Base-by-base conservation (phyloP, 2,797 vertebrate genomes). In the Anas flavirostris region DNA sequence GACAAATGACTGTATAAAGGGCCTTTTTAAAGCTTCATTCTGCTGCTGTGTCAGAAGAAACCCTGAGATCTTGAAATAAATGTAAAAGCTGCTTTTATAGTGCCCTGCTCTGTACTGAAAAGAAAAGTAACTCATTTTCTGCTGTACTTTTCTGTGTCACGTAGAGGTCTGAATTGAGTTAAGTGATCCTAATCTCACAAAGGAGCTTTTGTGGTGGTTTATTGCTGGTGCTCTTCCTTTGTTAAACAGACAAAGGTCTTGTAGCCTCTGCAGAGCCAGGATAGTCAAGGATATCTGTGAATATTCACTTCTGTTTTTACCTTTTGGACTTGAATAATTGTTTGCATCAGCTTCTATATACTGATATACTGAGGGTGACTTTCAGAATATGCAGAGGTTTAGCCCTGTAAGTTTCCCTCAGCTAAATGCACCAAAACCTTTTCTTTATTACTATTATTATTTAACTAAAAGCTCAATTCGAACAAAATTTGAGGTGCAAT, bases 81-180 rank as follows among this genome's bases (percentile, higher is more conserved):
- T 91, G 77, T 94, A 91, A 95, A 94, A 93, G 91, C 86, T 95
- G 79, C 91, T 94, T 96, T 95, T 95, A 91, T 93, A 96, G 55
- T 94, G 53, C 83, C 87, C 48, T 92, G 69, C 60, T 82, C 46
- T 50, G 56, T 58, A 44, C 84, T 73, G 72, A 94, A 87, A 86
- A 83, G 76, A 62, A 88, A 95, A 95, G 83, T 59, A 94, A 81
- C 77, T 96, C 83, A 76, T 92, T 86, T 88, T 95, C 82, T 86
- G 56, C 79, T 95, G 75, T 66, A 78, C 78, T 94, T 96, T 88
- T 41, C 87, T 83, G 26, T 89, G 89, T 80, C 59, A 82, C 8
- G 2, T 88, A 97, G 82, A 77, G 58, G 88, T 73, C 66, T 93
- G 60, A 64, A 82, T 50, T 91, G 73, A 86, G 83, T 94, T 72